phyloP scores from a whole-genome alignment of 1,140 invertebrate genomes.

The Harpegnathos saltator region DNA sequence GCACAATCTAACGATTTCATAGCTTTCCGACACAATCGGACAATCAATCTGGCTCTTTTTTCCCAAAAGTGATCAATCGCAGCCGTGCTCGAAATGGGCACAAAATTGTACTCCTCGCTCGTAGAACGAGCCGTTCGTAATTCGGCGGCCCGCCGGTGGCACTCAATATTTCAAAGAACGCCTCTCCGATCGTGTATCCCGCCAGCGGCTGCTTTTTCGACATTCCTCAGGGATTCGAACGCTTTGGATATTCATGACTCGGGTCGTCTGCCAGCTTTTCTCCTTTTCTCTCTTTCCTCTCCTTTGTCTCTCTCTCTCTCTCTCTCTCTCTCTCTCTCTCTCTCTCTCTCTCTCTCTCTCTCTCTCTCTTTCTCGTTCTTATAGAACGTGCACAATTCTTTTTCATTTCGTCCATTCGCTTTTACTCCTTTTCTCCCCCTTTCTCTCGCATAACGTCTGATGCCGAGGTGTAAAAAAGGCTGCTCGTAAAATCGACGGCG shows the following conservation, averaged over 20 bases:
- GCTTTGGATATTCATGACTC: constrained; percentile 22
- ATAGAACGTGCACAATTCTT: not conserved
- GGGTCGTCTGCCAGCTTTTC: not conserved
- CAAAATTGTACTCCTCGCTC: constrained; percentile 14
- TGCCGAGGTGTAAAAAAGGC: not conserved
- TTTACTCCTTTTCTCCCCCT: not conserved
- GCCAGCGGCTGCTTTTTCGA: constrained; percentile 8
- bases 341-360: not conserved
- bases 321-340: not conserved
- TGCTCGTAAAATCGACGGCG: constrained; percentile 7
- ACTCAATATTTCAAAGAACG: constrained; percentile 30
- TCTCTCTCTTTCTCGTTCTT: not conserved
- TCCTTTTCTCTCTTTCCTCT: too few relatives aligned
- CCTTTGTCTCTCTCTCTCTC: too few relatives aligned
- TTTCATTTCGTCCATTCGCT: constrained; percentile 2
- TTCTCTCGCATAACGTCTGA: not conserved
- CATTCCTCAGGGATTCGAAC: not conserved
- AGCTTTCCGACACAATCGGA: not conserved
- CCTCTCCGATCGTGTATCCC: not conserved
- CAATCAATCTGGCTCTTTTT: not conserved
- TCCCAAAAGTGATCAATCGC: constrained; percentile 18
- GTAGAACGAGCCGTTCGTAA: not conserved
- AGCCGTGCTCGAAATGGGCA: not conserved
- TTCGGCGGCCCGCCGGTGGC: not conserved
- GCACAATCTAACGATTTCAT: not conserved